These are phyloP conservation scores for Malurus splendens DNA, from an alignment of 2,797 vertebrate genomes.

Conservation along the genomic window DNA sequence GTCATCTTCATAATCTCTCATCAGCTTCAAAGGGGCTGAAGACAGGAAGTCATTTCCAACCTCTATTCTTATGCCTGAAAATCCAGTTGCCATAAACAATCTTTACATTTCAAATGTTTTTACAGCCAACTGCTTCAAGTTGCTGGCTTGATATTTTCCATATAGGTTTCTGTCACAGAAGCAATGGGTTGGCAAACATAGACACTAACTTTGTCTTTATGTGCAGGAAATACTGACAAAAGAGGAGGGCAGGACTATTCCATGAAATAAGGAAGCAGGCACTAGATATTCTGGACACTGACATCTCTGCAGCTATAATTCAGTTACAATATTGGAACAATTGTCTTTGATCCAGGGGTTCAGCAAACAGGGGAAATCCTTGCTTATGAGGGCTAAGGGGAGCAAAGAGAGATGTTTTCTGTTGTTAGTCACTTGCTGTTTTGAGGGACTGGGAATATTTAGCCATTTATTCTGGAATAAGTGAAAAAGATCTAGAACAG, in stretches of 20 bases:
- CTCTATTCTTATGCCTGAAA: not conserved
- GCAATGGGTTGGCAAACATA: not conserved
- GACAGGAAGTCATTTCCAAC: not conserved
- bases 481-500: not conserved
- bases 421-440: not conserved
- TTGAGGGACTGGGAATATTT: not conserved
- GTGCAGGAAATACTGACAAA: not conserved
- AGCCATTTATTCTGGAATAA: not conserved
- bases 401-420: conserved; percentile 2
- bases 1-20: not conserved
- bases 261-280: not conserved
- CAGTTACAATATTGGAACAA: not conserved
- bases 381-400: not conserved
- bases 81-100: not conserved
- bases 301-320: not conserved
- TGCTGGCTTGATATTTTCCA: not conserved
- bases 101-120: not conserved
- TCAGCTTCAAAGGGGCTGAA: not conserved
- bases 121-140: not conserved
- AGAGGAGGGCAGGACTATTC: not conserved
- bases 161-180: not conserved
- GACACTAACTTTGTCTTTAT: not conserved
- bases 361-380: not conserved
- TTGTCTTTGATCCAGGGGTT: not conserved
- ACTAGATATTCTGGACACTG: not conserved